phyloP scores from a whole-genome alignment of 2,888 invertebrate species.

The Mimas tiliae region DNA sequence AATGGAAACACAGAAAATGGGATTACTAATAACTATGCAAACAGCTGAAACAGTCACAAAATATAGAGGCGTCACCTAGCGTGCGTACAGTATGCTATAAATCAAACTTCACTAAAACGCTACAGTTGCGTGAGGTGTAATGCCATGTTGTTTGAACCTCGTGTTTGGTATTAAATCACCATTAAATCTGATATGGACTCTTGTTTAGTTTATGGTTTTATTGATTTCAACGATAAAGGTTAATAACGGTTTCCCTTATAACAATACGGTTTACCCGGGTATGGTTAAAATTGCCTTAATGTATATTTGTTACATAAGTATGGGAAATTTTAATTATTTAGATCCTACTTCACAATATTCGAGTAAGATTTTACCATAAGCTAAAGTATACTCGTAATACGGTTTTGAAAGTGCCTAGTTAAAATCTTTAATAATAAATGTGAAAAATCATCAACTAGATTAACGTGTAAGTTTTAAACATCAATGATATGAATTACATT shows the following conservation, averaged over 20 bases:
- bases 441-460: no score
- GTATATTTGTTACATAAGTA: no score
- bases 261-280: no score
- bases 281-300: no score
- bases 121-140: constrained; percentile 19
- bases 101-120: constrained; percentile 5
- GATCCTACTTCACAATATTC: no score
- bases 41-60: neutral
- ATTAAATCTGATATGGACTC: constrained; percentile 19
- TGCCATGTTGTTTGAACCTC: constrained; percentile 15
- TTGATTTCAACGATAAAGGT: constrained; percentile 13
- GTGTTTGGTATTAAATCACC: constrained; percentile 21
- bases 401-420: no score
- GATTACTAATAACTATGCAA: neutral
- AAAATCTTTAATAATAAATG: no score
- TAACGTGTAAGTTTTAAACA: no score
- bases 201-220: constrained; percentile 3
- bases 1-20: neutral
- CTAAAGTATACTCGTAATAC: no score
- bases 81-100: constrained; percentile 14
- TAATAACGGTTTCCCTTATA: neutral
- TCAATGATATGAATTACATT: no score
- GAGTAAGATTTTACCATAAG: no score
- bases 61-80: constrained; percentile 14
- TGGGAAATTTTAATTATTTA: no score